Evolutionary conservation across 1,140 invertebrate genomes (phyloP), one percentile per base, ranked within the genome.

Genomic region (Sipha flava): DNA sequence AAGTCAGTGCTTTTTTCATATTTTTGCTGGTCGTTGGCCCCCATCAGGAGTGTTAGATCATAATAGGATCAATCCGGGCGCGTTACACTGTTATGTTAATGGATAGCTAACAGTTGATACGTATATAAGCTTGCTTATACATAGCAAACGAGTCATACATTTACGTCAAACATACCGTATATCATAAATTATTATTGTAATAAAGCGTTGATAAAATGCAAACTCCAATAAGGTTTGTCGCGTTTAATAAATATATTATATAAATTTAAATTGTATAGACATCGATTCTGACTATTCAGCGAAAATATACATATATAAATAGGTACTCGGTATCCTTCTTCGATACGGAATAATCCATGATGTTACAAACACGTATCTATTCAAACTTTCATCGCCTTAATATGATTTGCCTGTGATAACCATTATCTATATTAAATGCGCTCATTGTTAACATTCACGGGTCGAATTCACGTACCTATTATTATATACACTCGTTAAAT

Each of bases 11-110:
- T 75, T 54, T 54, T 75, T 75, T 54, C 72, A 54, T 75, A 54
- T 23, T 52, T 57, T 54, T 75, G 26, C 72, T 57, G 72, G 72
- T 75, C 49, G 72, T 75, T 75, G 72, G 72, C 72, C 72, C 47
- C 49, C 37, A 21, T 21, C 26, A 6, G 29, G 31, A 10, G 45
- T 21, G 49, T 75, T 54, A 75, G 49, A 75, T 75, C 72, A 54
- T 54, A 75, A 66, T 43, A 23, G 37, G 21, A 43, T 66, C 34
- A 0, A 43, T 3, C 34, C 37, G 37, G 64, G 64, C 37, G 14
- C 37, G 14, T 7, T 54, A 54, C n/a, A 23, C 7, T 23, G 21
- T 26, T 54, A 66, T 66, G 64, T 37, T 43, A 66, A 66, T 66
- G 64, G n/a, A 43, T 37, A 21, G 14, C 64, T 43, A 43, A 66